Percentiles rank a stretch among this genome's conserved stretches.
These are phyloP conservation scores for Drosophila austrosaltans DNA, from an alignment of 2,888 invertebrate species.

Conservation along the genomic window DNA sequence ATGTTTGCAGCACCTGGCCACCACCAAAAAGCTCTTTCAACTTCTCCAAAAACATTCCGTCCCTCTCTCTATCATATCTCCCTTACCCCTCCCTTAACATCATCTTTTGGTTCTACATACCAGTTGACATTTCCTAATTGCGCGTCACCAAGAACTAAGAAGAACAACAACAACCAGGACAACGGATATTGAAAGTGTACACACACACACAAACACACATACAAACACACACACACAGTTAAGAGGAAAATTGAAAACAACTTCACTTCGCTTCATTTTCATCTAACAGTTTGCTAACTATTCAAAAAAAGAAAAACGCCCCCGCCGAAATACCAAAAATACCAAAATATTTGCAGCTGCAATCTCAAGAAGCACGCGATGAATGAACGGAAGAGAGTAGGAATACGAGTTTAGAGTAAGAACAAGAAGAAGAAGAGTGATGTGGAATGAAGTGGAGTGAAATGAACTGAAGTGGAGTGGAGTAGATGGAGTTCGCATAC, in stretches of 20 bases:
- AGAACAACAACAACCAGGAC: slow-evolving; percentile 27
- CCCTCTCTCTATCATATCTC: no score
- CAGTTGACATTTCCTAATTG: slow-evolving; percentile 67
- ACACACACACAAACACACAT: slow-evolving; percentile 16
- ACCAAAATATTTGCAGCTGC: slow-evolving; percentile 34
- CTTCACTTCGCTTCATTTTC: slow-evolving; percentile 62
- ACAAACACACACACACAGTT: slow-evolving; percentile 5
- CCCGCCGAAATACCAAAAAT: slow-evolving; percentile 8
- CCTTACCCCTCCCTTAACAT: no score
- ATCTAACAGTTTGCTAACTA: slow-evolving; percentile 62
- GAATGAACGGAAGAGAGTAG: neutral
- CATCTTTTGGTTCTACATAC: slow-evolving; percentile 10
- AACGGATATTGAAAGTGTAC: slow-evolving; percentile 67
- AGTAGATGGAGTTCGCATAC: slow-evolving; percentile 12
- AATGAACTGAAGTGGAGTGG: no score
- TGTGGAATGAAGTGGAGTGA: no score
- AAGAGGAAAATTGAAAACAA: slow-evolving; percentile 64
- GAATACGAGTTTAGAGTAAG: neutral
- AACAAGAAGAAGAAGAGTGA: no score
- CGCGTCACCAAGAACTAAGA: slow-evolving; percentile 53
- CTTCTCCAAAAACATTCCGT: neutral
- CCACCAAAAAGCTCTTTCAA: neutral
- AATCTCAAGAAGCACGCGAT: slow-evolving; percentile 39
- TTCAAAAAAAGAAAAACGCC: slow-evolving; percentile 39
- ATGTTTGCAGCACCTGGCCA: slow-evolving; percentile 64